A percentile compares a stretch with the other conserved stretches of the same genome.
Evolutionary conservation across 2,113 vertebrate species (phyloP).

Genomic region (Sterrhoptilus dennistouni): DNA sequence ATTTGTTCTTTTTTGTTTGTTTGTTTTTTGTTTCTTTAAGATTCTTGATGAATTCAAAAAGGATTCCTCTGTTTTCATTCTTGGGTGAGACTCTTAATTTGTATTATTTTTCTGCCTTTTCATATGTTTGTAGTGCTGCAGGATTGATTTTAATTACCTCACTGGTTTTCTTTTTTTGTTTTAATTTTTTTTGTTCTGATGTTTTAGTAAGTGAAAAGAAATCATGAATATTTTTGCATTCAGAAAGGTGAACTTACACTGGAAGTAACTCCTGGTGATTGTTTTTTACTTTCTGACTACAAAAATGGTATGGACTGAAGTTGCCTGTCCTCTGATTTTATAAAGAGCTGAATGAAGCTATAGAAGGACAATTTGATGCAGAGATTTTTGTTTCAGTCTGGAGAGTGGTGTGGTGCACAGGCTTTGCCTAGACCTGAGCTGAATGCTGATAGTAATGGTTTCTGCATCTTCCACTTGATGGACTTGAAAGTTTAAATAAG

Average conservation of each 20-base stretch:
- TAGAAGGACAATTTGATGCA: neutral
- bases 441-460: neutral
- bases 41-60: slow-evolving; percentile 95
- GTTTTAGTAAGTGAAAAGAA: neutral
- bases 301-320: neutral
- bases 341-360: neutral
- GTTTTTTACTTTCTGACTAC: neutral
- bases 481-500: neutral
- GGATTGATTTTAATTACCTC: neutral
- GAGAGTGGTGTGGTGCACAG: neutral
- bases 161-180: neutral
- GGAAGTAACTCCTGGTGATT: neutral
- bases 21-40: slow-evolving; percentile 68
- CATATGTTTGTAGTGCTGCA: neutral
- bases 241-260: neutral
- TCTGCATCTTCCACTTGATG: neutral
- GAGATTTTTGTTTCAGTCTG: neutral
- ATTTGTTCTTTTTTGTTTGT: neutral
- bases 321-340: neutral
- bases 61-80: slow-evolving; percentile 90
- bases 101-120: neutral
- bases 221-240: neutral
- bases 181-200: neutral
- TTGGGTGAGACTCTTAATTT: slow-evolving; percentile 83
- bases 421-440: neutral